Conservation (phyloP, 1,140 invertebrate genomes). For the Campoletis sonorensis region DNA sequence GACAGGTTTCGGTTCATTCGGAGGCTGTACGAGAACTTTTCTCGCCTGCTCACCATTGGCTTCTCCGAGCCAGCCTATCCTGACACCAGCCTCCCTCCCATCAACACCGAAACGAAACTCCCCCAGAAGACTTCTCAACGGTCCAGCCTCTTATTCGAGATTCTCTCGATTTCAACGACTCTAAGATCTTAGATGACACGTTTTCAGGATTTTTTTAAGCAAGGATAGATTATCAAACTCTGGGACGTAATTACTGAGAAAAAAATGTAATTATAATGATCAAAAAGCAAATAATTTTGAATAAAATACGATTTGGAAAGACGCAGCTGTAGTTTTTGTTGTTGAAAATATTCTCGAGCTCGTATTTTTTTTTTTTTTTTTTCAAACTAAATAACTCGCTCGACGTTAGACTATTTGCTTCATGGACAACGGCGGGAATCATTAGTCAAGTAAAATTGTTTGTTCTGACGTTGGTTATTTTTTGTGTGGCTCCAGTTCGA, state of each 20-base stretch:
- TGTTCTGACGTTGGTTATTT: conserved; percentile 5
- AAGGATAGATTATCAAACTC: background rate
- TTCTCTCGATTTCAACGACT: background rate
- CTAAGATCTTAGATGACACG: background rate
- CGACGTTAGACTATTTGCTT: background rate
- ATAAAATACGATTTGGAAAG: background rate
- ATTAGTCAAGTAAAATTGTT: background rate
- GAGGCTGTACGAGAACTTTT: conserved; percentile 53
- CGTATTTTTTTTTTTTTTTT: too few relatives aligned
- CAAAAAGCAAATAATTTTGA: too few relatives aligned
- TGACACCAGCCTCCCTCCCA: conserved; percentile 61
- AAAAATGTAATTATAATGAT: too few relatives aligned
- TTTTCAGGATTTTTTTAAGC: background rate
- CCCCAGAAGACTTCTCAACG: conserved; percentile 51
- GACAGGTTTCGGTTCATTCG: conserved; percentile 25
- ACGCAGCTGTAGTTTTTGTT: background rate
- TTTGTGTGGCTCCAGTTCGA: background rate
- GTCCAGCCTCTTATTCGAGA: conserved; percentile 66
- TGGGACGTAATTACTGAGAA: too few relatives aligned
- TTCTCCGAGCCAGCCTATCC: conserved; percentile 62
- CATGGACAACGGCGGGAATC: background rate
- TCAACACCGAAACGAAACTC: conserved; percentile 14
- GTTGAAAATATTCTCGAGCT: background rate
- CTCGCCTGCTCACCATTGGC: conserved; percentile 65
- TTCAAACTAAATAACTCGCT: background rate